Percentiles rank a stretch among this genome's conserved stretches.
These are phyloP conservation scores for Momotus momota DNA, from an alignment of 2,797 vertebrate species.

Conservation along the genomic window DNA sequence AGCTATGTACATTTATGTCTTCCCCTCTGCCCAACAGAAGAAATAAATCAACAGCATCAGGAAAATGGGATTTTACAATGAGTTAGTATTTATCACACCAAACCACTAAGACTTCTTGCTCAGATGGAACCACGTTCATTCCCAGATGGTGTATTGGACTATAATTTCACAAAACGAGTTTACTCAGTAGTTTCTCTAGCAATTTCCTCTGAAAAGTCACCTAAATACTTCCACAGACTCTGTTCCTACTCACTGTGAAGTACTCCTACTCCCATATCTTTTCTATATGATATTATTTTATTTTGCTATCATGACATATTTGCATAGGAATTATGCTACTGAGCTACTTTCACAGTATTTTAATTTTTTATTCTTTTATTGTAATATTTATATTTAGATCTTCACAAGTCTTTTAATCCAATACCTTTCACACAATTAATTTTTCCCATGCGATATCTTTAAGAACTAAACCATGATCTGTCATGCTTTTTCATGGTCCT, in stretches of 20 bases:
- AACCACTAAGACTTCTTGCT: slow-evolving; percentile 45
- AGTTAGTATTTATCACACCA: slow-evolving; percentile 59
- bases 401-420: not conserved
- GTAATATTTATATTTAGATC: not conserved
- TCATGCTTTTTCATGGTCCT: not conserved
- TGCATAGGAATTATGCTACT: not conserved
- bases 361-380: not conserved
- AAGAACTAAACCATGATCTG: not conserved
- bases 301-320: not conserved
- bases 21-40: not conserved
- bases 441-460: not conserved
- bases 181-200: slow-evolving; percentile 40
- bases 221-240: slow-evolving; percentile 9
- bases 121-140: slow-evolving; percentile 30
- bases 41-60: slow-evolving; percentile 48
- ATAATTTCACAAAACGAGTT: slow-evolving; percentile 53
- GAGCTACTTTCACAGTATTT: not conserved
- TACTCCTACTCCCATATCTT: not conserved
- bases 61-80: slow-evolving; percentile 36
- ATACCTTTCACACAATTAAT: not conserved
- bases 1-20: not conserved
- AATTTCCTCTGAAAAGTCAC: slow-evolving; percentile 42
- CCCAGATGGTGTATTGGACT: slow-evolving; percentile 64
- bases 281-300: not conserved
- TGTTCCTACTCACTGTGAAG: not conserved